phyloP scores from a whole-genome alignment of 2,888 invertebrate genomes.

The Trichogramma dendrolimi region DNA sequence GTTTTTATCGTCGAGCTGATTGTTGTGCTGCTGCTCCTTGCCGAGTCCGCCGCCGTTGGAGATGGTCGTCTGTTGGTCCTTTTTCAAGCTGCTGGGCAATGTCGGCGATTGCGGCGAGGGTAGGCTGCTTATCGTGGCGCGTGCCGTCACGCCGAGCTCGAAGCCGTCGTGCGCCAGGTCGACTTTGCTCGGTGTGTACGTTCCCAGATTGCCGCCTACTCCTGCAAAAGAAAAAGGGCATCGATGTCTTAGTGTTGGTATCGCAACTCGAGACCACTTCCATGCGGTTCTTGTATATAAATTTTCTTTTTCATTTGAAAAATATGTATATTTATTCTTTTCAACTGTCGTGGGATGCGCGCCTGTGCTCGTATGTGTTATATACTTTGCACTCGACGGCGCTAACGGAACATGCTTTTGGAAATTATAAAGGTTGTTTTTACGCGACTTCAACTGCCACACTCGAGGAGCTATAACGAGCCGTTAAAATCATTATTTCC shows the following conservation, averaged over 20 bases:
- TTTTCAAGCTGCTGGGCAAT: constrained; percentile 14
- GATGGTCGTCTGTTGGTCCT: constrained; percentile 13
- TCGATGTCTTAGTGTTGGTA: constrained; percentile 4
- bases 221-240: constrained; percentile 37
- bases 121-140: constrained; percentile 52
- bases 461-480: too few relatives aligned
- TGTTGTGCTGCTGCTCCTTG: constrained; percentile 12
- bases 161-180: constrained; percentile 63
- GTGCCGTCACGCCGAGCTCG: constrained; percentile 71
- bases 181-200: constrained; percentile 79
- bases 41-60: constrained; percentile 17
- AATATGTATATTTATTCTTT: too few relatives aligned
- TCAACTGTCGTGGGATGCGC: too few relatives aligned
- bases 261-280: constrained; percentile 27
- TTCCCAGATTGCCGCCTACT: constrained; percentile 58
- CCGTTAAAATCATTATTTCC: too few relatives aligned
- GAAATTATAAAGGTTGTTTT: too few relatives aligned
- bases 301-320: background rate
- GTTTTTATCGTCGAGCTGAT: constrained; percentile 9
- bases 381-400: too few relatives aligned
- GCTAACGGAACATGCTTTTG: too few relatives aligned
- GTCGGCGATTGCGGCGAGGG: constrained; percentile 34
- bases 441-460: too few relatives aligned
- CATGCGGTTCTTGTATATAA: background rate
- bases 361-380: too few relatives aligned